These are phyloP conservation scores for Drosophila pruinosa DNA, from an alignment of 1,140 invertebrate genomes.

Conservation along the genomic window DNA sequence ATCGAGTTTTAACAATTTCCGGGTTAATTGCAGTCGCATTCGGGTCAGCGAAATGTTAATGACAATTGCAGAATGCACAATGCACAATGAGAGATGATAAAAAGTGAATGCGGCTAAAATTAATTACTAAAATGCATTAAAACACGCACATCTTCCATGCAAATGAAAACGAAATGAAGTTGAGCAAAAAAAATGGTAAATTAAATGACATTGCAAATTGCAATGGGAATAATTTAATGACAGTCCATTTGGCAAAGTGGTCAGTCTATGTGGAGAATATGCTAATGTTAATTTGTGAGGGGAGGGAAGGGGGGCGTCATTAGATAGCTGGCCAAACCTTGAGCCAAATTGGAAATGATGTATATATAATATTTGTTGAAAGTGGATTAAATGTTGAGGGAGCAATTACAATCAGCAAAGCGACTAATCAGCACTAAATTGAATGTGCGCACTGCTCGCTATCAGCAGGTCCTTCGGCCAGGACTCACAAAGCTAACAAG, in stretches of 20 bases:
- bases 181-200: slow-evolving; percentile 33
- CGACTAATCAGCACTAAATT: slow-evolving; percentile 23
- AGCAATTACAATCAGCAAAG: slow-evolving; percentile 22
- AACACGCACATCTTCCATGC: slow-evolving; percentile 42
- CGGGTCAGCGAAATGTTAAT: slow-evolving; percentile 41
- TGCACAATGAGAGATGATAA: not conserved
- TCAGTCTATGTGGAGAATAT: slow-evolving; percentile 32
- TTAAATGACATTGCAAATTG: slow-evolving; percentile 77
- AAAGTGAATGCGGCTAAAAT: slow-evolving; percentile 61
- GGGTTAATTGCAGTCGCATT: slow-evolving; percentile 36
- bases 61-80: slow-evolving; percentile 19
- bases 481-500: slow-evolving; percentile 18
- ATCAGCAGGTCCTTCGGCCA: not conserved
- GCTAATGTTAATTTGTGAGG: slow-evolving; percentile 52
- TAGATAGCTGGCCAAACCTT: slow-evolving; percentile 37
- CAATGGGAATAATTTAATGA: slow-evolving; percentile 76
- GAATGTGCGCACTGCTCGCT: not conserved
- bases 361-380: not conserved
- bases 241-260: slow-evolving; percentile 60
- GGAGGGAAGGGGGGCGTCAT: not conserved
- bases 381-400: slow-evolving; percentile 3
- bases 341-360: slow-evolving; percentile 37
- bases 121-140: slow-evolving; percentile 79
- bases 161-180: slow-evolving; percentile 26
- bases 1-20: slow-evolving; percentile 34